These are phyloP conservation scores for Aphaenogaster rudis DNA, from an alignment of 1,140 invertebrate species.

Conservation along the genomic window DNA sequence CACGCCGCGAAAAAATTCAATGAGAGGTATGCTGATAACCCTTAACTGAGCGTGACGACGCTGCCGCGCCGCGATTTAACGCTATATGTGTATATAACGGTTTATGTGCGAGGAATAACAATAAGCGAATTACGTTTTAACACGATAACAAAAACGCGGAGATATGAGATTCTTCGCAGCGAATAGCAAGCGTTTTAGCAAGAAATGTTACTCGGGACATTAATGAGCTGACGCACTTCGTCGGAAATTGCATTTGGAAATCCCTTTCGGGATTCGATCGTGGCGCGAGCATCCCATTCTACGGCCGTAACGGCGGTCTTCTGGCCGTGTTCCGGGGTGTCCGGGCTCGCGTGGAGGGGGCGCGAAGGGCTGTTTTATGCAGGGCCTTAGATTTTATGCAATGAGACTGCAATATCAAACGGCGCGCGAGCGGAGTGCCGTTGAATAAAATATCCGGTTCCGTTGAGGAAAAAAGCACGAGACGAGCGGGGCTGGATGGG, in stretches of 20 bases:
- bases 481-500: neutral
- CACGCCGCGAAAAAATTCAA: constrained; percentile 42
- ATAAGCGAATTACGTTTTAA: neutral
- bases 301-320: neutral
- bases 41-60: constrained; percentile 2
- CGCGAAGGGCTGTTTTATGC: constrained; percentile 71
- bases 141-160: too few species aligned
- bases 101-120: neutral
- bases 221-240: constrained; percentile 41
- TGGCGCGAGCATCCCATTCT: constrained; percentile 19
- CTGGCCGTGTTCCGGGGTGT: constrained; percentile 40
- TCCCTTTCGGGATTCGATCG: constrained; percentile 47
- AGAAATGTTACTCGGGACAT: constrained; percentile 15
- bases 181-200: neutral
- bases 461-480: constrained; percentile 54
- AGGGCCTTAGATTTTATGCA: constrained; percentile 76
- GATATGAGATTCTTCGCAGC: neutral
- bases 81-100: neutral
- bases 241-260: constrained; percentile 56
- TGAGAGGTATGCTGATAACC: constrained; percentile 25
- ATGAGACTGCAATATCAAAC: constrained; percentile 78
- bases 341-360: constrained; percentile 28
- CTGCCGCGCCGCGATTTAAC: neutral
- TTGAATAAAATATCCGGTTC: constrained; percentile 73
- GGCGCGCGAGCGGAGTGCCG: constrained; percentile 73